Conservation (phyloP, 2,888 invertebrate genomes). For the Caenorhabditis wallacei region DNA sequence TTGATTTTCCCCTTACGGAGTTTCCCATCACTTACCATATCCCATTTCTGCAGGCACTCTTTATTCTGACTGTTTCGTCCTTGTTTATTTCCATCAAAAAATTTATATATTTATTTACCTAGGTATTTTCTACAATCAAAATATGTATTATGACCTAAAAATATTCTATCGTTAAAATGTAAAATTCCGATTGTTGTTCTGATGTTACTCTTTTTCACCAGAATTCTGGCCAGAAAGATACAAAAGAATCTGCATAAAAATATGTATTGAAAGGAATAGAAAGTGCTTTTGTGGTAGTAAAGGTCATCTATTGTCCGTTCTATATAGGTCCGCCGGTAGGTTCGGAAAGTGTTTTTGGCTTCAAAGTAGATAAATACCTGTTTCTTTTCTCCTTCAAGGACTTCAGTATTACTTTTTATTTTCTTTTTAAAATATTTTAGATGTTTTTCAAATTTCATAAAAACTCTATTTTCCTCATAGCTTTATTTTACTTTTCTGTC, state of each 20-base stretch:
- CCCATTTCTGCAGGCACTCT: too few species aligned
- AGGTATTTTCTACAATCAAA: too few species aligned
- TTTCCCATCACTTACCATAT: too few species aligned
- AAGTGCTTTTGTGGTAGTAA: slow-evolving; percentile 8
- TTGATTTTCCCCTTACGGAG: too few species aligned
- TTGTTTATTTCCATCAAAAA: not conserved
- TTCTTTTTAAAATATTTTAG: too few species aligned
- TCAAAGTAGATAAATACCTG: not conserved
- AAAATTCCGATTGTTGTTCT: not conserved
- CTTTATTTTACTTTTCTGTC: too few species aligned
- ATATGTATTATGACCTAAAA: too few species aligned
- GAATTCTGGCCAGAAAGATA: not conserved
- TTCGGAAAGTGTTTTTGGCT: slow-evolving; percentile 5
- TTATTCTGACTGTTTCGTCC: too few species aligned
- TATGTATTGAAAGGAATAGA: slow-evolving; percentile 8
- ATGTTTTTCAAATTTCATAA: too few species aligned
- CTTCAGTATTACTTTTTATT: too few species aligned
- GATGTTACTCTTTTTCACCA: not conserved
- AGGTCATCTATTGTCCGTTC: slow-evolving; percentile 34
- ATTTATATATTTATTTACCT: too few species aligned
- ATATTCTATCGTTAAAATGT: not conserved
- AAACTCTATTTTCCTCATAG: too few species aligned
- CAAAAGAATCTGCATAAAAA: slow-evolving; percentile 22
- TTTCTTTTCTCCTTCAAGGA: not conserved
- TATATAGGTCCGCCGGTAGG: not conserved